These are phyloP conservation scores for Tragelaphus imberbis DNA, from an alignment of 2,113 vertebrate genomes.

Conservation along the genomic window DNA sequence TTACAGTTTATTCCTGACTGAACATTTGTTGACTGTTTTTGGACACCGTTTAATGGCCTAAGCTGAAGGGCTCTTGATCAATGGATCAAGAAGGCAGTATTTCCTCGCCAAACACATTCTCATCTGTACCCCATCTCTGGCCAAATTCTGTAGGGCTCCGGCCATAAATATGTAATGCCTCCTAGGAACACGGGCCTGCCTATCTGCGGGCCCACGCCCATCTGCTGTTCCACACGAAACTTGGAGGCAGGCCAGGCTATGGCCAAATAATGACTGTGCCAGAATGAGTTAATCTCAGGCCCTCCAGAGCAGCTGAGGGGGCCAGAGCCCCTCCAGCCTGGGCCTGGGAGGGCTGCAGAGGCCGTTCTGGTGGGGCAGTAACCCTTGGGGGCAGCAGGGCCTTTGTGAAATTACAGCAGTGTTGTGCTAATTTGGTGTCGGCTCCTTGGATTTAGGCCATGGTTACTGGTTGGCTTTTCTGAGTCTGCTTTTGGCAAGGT, in stretches of 20 bases:
- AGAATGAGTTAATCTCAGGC: constrained; percentile 32
- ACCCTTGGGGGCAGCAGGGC: neutral
- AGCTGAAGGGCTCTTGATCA: neutral
- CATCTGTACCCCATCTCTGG: neutral
- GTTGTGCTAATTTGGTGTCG: neutral
- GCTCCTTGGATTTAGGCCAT: neutral
- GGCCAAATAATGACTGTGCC: neutral
- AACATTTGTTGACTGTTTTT: neutral
- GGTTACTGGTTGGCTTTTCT: neutral
- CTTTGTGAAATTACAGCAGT: neutral
- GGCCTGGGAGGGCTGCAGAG: fast-evolving
- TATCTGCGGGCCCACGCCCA: constrained; percentile 28
- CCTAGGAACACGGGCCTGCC: neutral
- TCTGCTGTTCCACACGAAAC: constrained; percentile 40
- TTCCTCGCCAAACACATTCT: neutral
- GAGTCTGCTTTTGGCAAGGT: constrained; percentile 56
- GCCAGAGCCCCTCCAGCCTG: neutral
- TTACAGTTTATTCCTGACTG: neutral
- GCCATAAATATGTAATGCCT: neutral
- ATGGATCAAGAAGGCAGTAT: neutral
- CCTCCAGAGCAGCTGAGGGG: neutral
- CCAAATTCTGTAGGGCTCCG: neutral
- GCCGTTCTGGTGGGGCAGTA: neutral
- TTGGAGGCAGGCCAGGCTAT: constrained; percentile 43
- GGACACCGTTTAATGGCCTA: neutral